Base-by-base conservation (phyloP, 2,888 invertebrate genomes). In the Anthophora plumipes region DNA sequence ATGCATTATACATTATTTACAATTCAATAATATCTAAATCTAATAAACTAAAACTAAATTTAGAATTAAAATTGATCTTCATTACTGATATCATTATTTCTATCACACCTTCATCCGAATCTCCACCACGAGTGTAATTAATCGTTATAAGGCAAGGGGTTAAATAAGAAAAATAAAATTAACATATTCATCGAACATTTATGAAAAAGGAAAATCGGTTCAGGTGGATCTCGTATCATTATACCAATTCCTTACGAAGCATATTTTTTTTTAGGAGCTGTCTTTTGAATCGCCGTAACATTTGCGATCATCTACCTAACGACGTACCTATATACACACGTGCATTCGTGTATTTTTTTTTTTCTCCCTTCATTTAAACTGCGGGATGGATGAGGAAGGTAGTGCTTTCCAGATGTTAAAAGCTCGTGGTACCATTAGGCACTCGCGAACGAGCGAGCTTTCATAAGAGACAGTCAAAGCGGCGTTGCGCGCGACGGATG, bases 391-490 rank as follows among this genome's bases (percentile, higher is more conserved):
- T 43, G 48, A 37, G 22, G 25, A 66, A 25, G 60, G 8, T 20
- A 31, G 43, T 25, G 70, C 54, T 54, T 55, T 50, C 20, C 46
- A 43, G 57, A 75, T 46, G 70, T 70, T 81, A 68, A 81, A 79
- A 81, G 72, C 79, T 61, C 50, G 25, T 55, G 67, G 31, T 67
- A 39, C 74, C 75, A 54, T 60, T 70, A 70, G 70, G 46, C 57
- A 61, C 46, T n/a, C 20, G 52, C 22, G 17, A 31, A 22, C 31
- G 11, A 31, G 37, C 31, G 11, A 50, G 81, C 70, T 75, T 71
- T 75, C 22, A 54, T 63, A 70, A 61, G 48, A 61, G 66, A 76
- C 66, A 63, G 74, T 71, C 71, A 73, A 74, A 75, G 63, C 69
- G 31, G 22, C 17, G 39, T 64, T 63, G 63, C 57, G 71, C 52